phyloP scores from a whole-genome alignment of 2,888 invertebrate species.

The Pollenia griseotomentosa region DNA sequence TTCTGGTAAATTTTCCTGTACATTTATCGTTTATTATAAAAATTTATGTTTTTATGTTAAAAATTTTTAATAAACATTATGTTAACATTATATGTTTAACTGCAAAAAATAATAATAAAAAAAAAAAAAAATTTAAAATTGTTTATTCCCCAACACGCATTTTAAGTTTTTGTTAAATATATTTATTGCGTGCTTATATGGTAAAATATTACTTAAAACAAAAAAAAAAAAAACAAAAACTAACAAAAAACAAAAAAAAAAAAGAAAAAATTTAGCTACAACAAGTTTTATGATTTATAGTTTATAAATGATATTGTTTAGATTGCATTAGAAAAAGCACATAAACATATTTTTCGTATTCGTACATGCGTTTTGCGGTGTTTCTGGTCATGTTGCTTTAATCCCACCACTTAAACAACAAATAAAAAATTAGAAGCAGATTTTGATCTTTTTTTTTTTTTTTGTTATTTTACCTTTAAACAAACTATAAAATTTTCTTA shows the following conservation, averaged over 20 bases:
- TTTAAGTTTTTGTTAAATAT: constrained; percentile 44
- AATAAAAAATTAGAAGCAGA: constrained; percentile 34
- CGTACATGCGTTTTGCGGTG: constrained; percentile 36
- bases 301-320: constrained; percentile 72
- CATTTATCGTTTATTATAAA: constrained; percentile 27
- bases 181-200: constrained; percentile 51
- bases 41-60: constrained; percentile 65
- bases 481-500: constrained; percentile 6
- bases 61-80: constrained; percentile 69
- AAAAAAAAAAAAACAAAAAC: too few species aligned
- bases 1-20: constrained; percentile 6
- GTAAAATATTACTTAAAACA: constrained; percentile 14
- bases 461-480: too few species aligned
- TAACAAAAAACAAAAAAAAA: too few species aligned
- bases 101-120: constrained; percentile 26
- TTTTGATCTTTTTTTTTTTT: constrained; percentile 12
- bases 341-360: background rate
- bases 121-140: background rate
- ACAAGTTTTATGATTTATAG: constrained; percentile 70
- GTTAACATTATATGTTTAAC: constrained; percentile 65
- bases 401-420: constrained; percentile 26
- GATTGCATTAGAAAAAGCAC: constrained; percentile 48
- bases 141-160: constrained; percentile 47
- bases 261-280: constrained; percentile 35
- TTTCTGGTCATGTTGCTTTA: constrained; percentile 23